Percentiles rank a stretch among this genome's conserved stretches.
Conservation (phyloP, 2,113 vertebrate genomes). For the Probosciger aterrimus region DNA sequence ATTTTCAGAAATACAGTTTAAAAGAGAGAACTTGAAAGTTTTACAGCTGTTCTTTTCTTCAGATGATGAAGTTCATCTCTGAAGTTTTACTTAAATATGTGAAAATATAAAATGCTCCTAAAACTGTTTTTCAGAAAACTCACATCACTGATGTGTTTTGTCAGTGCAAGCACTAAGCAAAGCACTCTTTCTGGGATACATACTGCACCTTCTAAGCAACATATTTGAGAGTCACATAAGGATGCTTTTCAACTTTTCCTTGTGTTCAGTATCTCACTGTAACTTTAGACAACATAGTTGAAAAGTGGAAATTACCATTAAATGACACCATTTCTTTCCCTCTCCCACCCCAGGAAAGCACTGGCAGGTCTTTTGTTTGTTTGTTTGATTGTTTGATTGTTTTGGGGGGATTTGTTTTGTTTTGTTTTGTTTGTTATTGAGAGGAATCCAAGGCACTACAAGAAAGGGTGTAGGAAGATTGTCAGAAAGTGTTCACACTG, state of each 20-base stretch:
- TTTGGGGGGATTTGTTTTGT: neutral
- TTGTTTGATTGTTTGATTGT: neutral
- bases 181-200: neutral
- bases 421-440: neutral
- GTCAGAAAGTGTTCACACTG: neutral
- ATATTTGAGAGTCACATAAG: neutral
- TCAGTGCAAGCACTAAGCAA: neutral
- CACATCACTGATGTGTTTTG: neutral
- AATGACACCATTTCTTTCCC: neutral
- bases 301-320: neutral
- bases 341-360: neutral
- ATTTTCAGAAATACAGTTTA: neutral
- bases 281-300: neutral
- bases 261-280: neutral
- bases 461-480: rapidly evolving
- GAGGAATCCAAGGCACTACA: neutral
- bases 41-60: neutral
- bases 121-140: neutral
- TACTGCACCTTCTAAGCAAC: neutral
- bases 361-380: neutral
- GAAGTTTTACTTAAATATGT: neutral
- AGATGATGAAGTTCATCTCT: neutral
- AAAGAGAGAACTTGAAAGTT: neutral
- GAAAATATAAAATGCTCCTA: neutral
- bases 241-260: neutral